These are phyloP conservation scores for Takifugu bimaculatus DNA, from an alignment of 2,113 vertebrate species.

Conservation along the genomic window DNA sequence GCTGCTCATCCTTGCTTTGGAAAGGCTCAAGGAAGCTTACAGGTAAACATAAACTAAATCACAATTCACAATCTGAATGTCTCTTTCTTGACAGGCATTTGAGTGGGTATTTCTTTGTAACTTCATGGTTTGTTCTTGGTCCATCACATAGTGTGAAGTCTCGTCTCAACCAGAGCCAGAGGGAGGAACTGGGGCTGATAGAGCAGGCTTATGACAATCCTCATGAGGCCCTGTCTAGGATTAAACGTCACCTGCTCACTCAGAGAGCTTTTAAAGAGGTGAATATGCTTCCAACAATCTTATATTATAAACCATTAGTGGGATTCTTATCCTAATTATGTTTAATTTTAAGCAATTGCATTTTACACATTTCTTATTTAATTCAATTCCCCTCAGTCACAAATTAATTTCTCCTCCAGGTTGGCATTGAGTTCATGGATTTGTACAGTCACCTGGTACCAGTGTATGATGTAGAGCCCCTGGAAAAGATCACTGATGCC, in stretches of 20 bases:
- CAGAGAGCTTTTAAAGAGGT: slow-evolving; percentile 99
- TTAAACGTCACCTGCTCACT: slow-evolving; percentile 97
- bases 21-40: slow-evolving; percentile 98
- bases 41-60: slow-evolving; percentile 74
- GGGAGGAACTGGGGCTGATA: slow-evolving; percentile 94
- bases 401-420: slow-evolving; percentile 68
- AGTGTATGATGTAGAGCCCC: slow-evolving; percentile 94
- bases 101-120: background rate
- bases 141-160: slow-evolving; percentile 86
- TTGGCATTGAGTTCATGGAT: slow-evolving; percentile 99
- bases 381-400: background rate
- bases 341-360: background rate
- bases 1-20: slow-evolving; percentile 92
- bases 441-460: slow-evolving; percentile 97
- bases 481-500: slow-evolving; percentile 98
- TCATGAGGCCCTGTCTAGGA: slow-evolving; percentile 95
- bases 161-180: slow-evolving; percentile 95
- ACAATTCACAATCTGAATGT: background rate
- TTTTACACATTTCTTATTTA: background rate
- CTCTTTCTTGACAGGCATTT: background rate
- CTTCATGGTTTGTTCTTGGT: background rate
- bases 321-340: background rate
- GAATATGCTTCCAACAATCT: background rate
- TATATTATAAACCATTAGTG: background rate
- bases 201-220: slow-evolving; percentile 99